These are phyloP conservation scores for Netelia melanura DNA, from an alignment of 2,888 invertebrate genomes.

Conservation along the genomic window DNA sequence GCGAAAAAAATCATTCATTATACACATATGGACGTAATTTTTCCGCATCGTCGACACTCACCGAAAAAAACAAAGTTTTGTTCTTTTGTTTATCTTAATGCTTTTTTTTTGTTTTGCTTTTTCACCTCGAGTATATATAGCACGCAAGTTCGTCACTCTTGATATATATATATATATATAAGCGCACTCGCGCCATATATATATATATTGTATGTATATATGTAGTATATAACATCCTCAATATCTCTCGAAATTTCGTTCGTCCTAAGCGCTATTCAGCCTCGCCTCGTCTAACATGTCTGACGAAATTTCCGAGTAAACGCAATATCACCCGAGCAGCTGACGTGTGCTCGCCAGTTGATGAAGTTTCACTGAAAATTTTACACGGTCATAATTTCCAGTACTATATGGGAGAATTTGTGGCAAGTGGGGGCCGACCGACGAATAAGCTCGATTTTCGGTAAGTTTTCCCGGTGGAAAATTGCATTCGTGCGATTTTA, in stretches of 20 bases:
- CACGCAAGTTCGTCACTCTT: not conserved
- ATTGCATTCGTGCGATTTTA: slow-evolving; percentile 17
- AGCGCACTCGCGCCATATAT: not conserved
- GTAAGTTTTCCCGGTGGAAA: slow-evolving; percentile 44
- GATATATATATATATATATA: not conserved
- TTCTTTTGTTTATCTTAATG: not conserved
- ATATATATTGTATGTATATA: too few species aligned
- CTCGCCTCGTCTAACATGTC: slow-evolving; percentile 13
- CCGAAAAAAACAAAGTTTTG: slow-evolving; percentile 7
- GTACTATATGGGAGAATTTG: not conserved
- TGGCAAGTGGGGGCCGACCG: slow-evolving; percentile 20
- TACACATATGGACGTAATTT: slow-evolving; percentile 56
- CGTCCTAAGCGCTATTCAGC: slow-evolving; percentile 20
- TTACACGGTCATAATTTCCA: slow-evolving; percentile 25
- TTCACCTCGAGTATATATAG: not conserved
- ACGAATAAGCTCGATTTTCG: slow-evolving; percentile 60
- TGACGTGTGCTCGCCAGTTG: slow-evolving; percentile 18
- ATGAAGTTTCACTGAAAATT: slow-evolving; percentile 9
- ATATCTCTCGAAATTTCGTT: slow-evolving; percentile 28
- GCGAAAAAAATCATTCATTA: slow-evolving; percentile 53
- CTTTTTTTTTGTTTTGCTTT: not conserved
- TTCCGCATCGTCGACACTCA: slow-evolving; percentile 37
- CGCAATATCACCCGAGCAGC: slow-evolving; percentile 22
- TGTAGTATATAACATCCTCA: slow-evolving; percentile 16
- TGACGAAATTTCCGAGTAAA: slow-evolving; percentile 12